Conservation (phyloP, 2,797 vertebrate genomes). For the Enteromius afrohamiltoni region DNA sequence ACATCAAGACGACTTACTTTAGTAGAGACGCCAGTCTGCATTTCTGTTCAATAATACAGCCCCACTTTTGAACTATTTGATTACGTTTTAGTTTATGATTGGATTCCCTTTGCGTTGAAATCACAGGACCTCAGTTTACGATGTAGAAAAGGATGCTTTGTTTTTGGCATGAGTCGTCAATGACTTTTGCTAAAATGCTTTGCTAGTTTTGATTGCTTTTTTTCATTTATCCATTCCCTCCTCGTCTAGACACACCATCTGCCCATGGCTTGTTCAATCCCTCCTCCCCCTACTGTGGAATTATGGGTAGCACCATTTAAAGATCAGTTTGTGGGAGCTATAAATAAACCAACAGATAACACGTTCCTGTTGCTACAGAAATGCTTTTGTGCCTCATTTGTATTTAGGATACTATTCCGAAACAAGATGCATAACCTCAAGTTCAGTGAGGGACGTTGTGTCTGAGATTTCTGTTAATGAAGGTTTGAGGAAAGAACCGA, state of each 20-base stretch:
- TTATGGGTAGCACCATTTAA: slow-evolving; percentile 22
- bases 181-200: slow-evolving; percentile 29
- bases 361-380: background rate
- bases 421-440: background rate
- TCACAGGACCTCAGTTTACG: background rate
- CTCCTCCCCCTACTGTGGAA: slow-evolving; percentile 12
- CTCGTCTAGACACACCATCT: slow-evolving; percentile 41
- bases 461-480: background rate
- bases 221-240: background rate
- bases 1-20: background rate
- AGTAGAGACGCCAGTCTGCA: background rate
- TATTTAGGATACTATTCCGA: background rate
- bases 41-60: background rate
- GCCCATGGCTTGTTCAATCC: slow-evolving; percentile 16
- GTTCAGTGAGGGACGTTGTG: too few species aligned
- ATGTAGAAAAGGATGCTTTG: background rate
- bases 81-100: background rate
- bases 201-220: background rate
- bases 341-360: background rate
- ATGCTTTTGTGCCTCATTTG: background rate
- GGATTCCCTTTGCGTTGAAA: background rate
- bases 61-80: background rate
- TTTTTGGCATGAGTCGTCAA: background rate
- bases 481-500: too few species aligned
- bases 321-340: background rate